phyloP scores from a whole-genome alignment of 2,113 vertebrate species.

The Pan troglodytes region DNA sequence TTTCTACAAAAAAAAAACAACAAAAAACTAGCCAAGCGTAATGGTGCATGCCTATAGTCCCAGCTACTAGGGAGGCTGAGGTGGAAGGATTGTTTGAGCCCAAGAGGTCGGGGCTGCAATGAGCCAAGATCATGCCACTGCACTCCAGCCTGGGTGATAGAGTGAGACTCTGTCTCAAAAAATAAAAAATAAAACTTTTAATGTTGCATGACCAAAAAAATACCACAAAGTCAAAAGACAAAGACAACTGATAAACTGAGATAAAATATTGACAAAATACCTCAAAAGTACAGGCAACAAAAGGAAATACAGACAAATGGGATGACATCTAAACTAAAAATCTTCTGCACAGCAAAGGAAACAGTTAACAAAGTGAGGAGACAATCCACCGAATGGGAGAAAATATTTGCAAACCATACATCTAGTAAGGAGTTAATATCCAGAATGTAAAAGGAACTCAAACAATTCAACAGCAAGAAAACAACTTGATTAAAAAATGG shows the following conservation, averaged over 20 bases:
- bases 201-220: background rate
- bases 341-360: background rate
- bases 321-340: background rate
- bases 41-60: fast-evolving
- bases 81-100: no score
- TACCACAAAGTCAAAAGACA: background rate
- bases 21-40: no score
- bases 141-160: no score
- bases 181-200: background rate
- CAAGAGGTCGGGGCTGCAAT: no score
- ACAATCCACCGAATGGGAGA: background rate
- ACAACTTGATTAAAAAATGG: background rate
- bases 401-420: background rate
- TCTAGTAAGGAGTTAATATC: background rate
- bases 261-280: background rate
- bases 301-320: background rate
- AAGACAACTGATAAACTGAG: background rate
- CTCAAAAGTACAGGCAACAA: background rate
- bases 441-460: background rate
- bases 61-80: no score
- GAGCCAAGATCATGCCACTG: no score
- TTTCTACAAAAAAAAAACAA: no score
- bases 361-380: background rate
- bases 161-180: no score
- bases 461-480: background rate